phyloP scores from a whole-genome alignment of 2,888 invertebrate genomes.

The Lepetodrilus schrolli region DNA sequence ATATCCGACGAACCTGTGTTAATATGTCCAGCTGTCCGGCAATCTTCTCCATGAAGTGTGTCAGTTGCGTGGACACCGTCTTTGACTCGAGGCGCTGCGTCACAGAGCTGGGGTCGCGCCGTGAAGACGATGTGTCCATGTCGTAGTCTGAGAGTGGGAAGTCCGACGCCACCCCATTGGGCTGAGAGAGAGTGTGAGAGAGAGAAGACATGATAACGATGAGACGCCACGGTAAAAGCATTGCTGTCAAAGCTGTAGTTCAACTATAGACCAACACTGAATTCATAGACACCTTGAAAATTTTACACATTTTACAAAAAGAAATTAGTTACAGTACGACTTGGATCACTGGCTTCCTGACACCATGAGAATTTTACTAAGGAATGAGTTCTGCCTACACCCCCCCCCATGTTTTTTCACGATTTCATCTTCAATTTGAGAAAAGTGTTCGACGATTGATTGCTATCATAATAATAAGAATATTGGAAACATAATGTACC shows the following conservation, averaged over 20 bases:
- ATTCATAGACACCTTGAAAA: not conserved
- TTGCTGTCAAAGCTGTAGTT: not conserved
- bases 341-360: too few relatives aligned
- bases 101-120: slow-evolving; percentile 35
- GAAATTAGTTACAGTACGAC: not conserved
- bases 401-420: too few relatives aligned
- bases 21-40: slow-evolving; percentile 75
- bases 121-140: not conserved
- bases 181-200: not conserved
- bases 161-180: not conserved
- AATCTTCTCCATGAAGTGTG: slow-evolving; percentile 73
- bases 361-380: too few relatives aligned
- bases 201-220: not conserved
- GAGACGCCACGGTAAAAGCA: not conserved
- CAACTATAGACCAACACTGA: not conserved
- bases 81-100: slow-evolving; percentile 65
- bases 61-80: slow-evolving; percentile 63
- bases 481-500: too few relatives aligned
- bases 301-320: not conserved
- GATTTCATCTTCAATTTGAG: too few relatives aligned
- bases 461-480: too few relatives aligned
- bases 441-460: too few relatives aligned
- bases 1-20: slow-evolving; percentile 74
- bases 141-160: not conserved
- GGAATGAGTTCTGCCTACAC: too few relatives aligned